Conservation (phyloP, 2,797 vertebrate genomes). For the Champsocephalus esox region DNA sequence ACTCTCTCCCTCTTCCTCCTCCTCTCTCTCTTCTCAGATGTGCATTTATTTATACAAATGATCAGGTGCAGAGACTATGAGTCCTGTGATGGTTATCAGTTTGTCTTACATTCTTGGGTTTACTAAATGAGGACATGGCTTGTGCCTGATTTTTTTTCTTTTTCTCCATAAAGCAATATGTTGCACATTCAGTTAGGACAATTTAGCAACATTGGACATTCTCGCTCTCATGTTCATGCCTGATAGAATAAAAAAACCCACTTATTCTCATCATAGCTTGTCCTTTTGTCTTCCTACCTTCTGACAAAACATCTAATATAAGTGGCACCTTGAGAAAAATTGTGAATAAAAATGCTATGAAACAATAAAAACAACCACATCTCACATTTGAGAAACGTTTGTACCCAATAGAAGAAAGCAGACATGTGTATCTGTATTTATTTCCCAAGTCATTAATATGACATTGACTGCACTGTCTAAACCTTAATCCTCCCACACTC, state of each 20-base stretch:
- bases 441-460: not conserved
- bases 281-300: not conserved
- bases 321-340: not conserved
- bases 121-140: slow-evolving; percentile 72
- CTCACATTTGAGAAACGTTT: not conserved
- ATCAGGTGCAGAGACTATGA: slow-evolving; percentile 68
- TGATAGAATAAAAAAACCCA: not conserved
- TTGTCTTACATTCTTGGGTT: slow-evolving; percentile 47
- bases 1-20: slow-evolving; percentile 11
- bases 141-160: not conserved
- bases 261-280: not conserved
- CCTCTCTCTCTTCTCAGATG: slow-evolving; percentile 48
- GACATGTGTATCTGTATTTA: not conserved
- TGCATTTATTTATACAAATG: slow-evolving; percentile 63
- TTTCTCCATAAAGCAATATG: slow-evolving; percentile 12
- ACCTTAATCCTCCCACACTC: slow-evolving; percentile 5
- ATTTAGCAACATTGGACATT: slow-evolving; percentile 7
- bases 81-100: slow-evolving; percentile 65
- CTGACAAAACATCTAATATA: not conserved
- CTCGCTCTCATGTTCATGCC: not conserved
- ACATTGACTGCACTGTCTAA: not conserved
- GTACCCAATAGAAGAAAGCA: not conserved
- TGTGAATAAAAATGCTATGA: not conserved
- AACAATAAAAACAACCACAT: not conserved
- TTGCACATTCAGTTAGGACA: slow-evolving; percentile 6